Conservation (phyloP, 1,140 invertebrate genomes). For the Diprion similis region DNA sequence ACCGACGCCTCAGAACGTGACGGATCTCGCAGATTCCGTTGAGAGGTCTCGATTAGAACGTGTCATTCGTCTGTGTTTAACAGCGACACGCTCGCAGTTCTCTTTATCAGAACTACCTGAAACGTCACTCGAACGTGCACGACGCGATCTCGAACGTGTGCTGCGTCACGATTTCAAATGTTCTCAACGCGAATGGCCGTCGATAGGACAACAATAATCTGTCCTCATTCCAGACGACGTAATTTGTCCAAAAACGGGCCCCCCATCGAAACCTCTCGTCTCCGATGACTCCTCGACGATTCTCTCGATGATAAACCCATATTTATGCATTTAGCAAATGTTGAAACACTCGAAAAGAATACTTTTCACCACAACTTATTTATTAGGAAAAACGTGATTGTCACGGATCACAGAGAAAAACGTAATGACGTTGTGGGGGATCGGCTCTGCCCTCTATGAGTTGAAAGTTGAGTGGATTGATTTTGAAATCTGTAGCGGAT, state of each 20-base stretch:
- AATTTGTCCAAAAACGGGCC: conserved; percentile 19
- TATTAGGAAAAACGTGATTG: too few relatives aligned
- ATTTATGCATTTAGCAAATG: conserved; percentile 4
- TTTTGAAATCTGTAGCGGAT: too few relatives aligned
- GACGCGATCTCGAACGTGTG: background rate
- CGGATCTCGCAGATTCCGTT: conserved; percentile 19
- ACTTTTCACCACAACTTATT: background rate
- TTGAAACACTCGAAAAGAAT: background rate
- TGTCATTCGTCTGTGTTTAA: background rate
- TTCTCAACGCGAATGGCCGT: too few relatives aligned
- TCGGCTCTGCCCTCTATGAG: too few relatives aligned
- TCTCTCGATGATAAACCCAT: conserved; percentile 17
- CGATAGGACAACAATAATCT: background rate
- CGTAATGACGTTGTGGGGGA: too few relatives aligned
- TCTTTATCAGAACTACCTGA: background rate
- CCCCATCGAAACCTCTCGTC: conserved; percentile 8
- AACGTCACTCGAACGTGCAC: background rate
- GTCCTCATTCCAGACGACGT: conserved; percentile 19
- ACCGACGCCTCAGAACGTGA: conserved; percentile 15
- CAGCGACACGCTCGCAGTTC: background rate
- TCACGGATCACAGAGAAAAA: too few relatives aligned
- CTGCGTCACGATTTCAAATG: background rate
- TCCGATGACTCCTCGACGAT: conserved; percentile 13
- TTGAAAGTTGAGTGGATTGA: too few relatives aligned
- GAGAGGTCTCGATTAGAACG: background rate